A percentile compares a stretch with the other conserved stretches of the same genome.
phyloP scores from a whole-genome alignment of 2,113 vertebrate genomes.

The Aegypius monachus region DNA sequence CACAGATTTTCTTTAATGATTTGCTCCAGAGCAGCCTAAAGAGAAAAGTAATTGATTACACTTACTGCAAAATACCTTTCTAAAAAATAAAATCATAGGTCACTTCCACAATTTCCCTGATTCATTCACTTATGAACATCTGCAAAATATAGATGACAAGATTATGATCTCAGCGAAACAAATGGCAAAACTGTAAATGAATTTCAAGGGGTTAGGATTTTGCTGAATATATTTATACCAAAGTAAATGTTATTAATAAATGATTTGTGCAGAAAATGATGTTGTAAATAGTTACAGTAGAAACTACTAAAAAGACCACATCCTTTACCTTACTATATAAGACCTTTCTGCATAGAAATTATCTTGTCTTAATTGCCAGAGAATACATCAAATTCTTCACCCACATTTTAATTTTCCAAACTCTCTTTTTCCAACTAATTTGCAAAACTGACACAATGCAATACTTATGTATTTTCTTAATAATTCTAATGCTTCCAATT shows the following conservation, averaged over 20 bases:
- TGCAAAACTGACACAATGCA: not conserved
- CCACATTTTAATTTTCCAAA: not conserved
- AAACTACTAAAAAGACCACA: not conserved
- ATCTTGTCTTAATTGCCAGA: not conserved
- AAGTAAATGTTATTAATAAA: not conserved
- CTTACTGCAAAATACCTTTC: not conserved
- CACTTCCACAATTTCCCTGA: not conserved
- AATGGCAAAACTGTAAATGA: not conserved
- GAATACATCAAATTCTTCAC: not conserved
- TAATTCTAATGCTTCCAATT: not conserved
- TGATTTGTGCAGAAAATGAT: not conserved
- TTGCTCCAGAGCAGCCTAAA: constrained; percentile 46
- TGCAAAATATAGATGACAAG: not conserved
- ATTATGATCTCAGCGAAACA: not conserved
- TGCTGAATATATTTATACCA: not conserved
- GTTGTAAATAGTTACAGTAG: not conserved
- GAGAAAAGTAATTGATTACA: not conserved
- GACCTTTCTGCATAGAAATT: not conserved
- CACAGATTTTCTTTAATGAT: constrained; percentile 54
- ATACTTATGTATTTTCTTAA: not conserved
- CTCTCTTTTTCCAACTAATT: not conserved
- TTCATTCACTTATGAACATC: not conserved
- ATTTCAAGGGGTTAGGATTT: not conserved
- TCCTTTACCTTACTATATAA: not conserved
- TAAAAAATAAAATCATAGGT: not conserved